These are phyloP conservation scores for Galemys pyrenaicus DNA, from an alignment of 2,113 vertebrate genomes.

Conservation along the genomic window DNA sequence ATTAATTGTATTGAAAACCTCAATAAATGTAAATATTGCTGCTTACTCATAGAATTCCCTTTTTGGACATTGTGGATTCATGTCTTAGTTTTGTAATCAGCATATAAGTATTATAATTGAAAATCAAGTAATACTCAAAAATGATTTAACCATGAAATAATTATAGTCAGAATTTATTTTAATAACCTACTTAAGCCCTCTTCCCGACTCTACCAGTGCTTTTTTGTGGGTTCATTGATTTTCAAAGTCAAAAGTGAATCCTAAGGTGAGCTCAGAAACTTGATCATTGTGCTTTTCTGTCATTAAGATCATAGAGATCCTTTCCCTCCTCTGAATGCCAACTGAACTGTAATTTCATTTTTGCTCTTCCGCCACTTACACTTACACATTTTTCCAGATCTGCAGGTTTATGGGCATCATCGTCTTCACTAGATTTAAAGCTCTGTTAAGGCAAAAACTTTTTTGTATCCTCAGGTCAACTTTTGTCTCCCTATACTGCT, in stretches of 20 bases:
- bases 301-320: background rate
- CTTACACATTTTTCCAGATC: background rate
- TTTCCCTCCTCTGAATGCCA: background rate
- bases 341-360: background rate
- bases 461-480: background rate
- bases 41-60: background rate
- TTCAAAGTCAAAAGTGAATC: background rate
- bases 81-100: background rate
- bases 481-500: background rate
- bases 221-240: background rate
- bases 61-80: background rate
- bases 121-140: constrained; percentile 16
- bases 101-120: background rate
- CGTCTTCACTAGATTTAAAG: background rate
- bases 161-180: background rate
- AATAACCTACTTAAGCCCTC: background rate
- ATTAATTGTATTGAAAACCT: background rate
- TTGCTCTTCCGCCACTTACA: background rate
- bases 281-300: background rate
- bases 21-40: background rate
- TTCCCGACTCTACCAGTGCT: background rate
- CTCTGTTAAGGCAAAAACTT: background rate
- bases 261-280: background rate
- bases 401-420: background rate
- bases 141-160: background rate